Conservation (phyloP, 2,888 invertebrate genomes). For the Cryptus armator region DNA sequence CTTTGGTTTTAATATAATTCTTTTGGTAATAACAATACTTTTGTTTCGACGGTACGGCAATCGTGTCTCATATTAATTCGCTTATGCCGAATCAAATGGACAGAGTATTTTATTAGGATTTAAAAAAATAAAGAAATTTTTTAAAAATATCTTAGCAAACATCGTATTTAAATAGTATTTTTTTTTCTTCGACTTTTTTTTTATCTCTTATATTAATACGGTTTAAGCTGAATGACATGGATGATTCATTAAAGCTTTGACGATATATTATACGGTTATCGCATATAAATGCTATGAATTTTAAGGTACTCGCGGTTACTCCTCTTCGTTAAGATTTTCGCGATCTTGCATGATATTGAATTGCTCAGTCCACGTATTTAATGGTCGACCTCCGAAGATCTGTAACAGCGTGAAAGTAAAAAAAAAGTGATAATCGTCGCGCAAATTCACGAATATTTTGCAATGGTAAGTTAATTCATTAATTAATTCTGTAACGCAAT, state of each 20-base stretch:
- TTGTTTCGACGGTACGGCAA: too few relatives aligned
- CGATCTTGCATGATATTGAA: slow-evolving; percentile 64
- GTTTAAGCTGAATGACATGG: neutral
- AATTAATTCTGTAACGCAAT: slow-evolving; percentile 60
- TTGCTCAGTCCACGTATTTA: slow-evolving; percentile 76
- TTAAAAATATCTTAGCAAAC: neutral
- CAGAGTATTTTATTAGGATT: too few relatives aligned
- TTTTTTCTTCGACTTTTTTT: neutral
- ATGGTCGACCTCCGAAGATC: slow-evolving; percentile 74
- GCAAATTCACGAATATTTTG: slow-evolving; percentile 31
- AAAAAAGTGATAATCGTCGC: slow-evolving; percentile 33
- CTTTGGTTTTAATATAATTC: neutral
- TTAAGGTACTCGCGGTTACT: neutral
- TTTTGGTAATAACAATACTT: too few relatives aligned
- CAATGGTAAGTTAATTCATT: neutral
- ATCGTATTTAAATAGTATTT: neutral
- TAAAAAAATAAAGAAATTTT: neutral
- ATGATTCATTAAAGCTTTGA: neutral
- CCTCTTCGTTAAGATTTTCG: slow-evolving; percentile 23
- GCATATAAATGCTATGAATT: neutral
- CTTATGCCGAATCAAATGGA: too few relatives aligned
- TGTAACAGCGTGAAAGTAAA: slow-evolving; percentile 55
- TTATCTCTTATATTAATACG: neutral
- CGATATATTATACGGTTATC: neutral
- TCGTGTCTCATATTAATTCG: too few relatives aligned